Evolutionary conservation across 2,113 vertebrate species (phyloP), one percentile per base, ranked within the genome.

Genomic region (Rhagologus leucostigma): DNA sequence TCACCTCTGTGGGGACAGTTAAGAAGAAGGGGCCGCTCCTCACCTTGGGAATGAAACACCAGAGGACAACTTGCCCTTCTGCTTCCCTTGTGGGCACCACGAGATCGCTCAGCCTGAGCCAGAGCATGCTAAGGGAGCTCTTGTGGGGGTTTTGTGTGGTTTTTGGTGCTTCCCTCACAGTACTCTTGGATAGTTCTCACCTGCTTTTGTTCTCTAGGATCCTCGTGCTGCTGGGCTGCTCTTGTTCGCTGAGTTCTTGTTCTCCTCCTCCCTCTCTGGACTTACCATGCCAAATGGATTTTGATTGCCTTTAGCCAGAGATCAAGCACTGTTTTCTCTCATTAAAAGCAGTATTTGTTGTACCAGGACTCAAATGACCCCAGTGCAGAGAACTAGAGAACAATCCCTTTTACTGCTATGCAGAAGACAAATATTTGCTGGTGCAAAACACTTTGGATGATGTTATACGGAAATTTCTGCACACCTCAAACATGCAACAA

Each of bases 401-500:
- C 56, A 95, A 95, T 60, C 37, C 71, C 41, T 94, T 88, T 89
- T 68, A 46, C 60, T 84, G 60, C 76, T 89, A 52, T 68, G 68
- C 79, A 75, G 79, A 95, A 90, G 88, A 46, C 79, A 94, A 95
- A 96, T 92, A 95, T 90, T 94, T 95, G 92, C 92, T 67, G 47
- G 60, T 77, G 67, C 47, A 52, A 78, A 97, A 62, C 18, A 63
- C 12, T 90, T 50, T 70, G 50, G 84, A 13, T 89, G 56, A 60
- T 59, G 8, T 90, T 86, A 71, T 21, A 71, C 23, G 39, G 71
- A 89, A 90, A 83, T 84, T 85, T 84, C 49, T 65, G 53, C 21
- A 50, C 52, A 75, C 18, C 65, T 77, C 79, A 70, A 55, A 73
- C 0, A 1, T 70, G 47, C 26, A 80, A 44, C 68, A 92, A 79